Evolutionary conservation across 2,797 vertebrate species (phyloP).

Genomic region (Schizopygopsis malacanthus): DNA sequence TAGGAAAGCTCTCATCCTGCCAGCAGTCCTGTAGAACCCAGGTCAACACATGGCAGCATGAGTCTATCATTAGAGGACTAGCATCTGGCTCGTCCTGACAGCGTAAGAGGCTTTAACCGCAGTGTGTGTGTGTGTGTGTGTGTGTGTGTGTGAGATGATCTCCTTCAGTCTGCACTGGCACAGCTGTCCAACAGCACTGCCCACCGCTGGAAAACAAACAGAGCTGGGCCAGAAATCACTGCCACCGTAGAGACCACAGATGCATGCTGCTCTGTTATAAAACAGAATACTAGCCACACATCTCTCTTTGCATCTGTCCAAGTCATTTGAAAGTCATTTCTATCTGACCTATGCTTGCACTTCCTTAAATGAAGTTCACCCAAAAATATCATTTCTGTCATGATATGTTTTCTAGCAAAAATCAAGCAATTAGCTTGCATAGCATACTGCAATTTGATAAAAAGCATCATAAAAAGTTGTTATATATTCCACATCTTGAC

Average conservation of each 20-base stretch:
- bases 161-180: conserved; percentile 12
- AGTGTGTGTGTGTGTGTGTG: conserved; percentile 5
- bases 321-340: background rate
- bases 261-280: background rate
- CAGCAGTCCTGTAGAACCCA: background rate
- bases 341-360: background rate
- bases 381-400: background rate
- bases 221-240: background rate
- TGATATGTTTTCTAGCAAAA: background rate
- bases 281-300: background rate
- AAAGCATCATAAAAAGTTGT: background rate
- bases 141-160: background rate
- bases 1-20: background rate
- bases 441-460: background rate
- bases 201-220: conserved; percentile 27
- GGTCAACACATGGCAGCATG: conserved; percentile 12
- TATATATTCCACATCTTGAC: background rate
- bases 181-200: conserved; percentile 9
- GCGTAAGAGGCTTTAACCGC: conserved; percentile 30
- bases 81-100: conserved; percentile 9
- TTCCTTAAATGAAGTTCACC: background rate
- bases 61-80: conserved; percentile 26
- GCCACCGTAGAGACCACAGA: background rate
- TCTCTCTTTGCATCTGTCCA: background rate
- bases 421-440: background rate